Evolutionary conservation across 2,888 invertebrate species (phyloP).

Genomic region (Harmothoe impar): DNA sequence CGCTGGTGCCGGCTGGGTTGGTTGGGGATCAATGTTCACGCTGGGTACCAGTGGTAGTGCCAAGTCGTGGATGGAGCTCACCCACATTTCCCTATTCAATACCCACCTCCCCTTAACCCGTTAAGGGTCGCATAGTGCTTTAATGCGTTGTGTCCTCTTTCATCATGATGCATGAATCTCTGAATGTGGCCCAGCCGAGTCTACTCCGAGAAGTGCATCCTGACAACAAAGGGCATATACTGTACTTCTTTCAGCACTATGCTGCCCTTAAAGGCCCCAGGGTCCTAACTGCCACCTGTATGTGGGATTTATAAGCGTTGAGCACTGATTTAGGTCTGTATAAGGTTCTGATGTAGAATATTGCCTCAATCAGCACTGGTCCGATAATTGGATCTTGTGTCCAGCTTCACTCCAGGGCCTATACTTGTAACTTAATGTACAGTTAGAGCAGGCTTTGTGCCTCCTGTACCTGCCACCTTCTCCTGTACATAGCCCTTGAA

Average conservation of each 20-base stretch:
- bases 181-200: too few species aligned
- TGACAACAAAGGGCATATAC: too few species aligned
- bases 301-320: neutral
- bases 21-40: conserved; percentile 33
- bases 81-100: neutral
- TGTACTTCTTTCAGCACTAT: too few species aligned
- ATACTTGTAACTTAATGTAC: too few species aligned
- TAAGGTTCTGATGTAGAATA: neutral
- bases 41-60: neutral
- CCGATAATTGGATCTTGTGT: conserved; percentile 25
- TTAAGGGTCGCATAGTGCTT: neutral
- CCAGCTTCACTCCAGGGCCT: neutral
- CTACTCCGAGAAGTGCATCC: too few species aligned
- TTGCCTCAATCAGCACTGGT: conserved; percentile 9
- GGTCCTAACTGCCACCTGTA: neutral
- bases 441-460: too few species aligned
- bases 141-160: neutral
- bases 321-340: neutral
- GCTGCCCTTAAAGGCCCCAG: too few species aligned
- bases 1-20: neutral
- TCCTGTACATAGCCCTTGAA: too few species aligned
- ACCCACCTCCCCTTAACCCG: too few species aligned
- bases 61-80: neutral
- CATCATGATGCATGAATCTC: too few species aligned
- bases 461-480: too few species aligned